Base-by-base conservation (phyloP, 2,113 vertebrate species). In the Eidolon helvum region DNA sequence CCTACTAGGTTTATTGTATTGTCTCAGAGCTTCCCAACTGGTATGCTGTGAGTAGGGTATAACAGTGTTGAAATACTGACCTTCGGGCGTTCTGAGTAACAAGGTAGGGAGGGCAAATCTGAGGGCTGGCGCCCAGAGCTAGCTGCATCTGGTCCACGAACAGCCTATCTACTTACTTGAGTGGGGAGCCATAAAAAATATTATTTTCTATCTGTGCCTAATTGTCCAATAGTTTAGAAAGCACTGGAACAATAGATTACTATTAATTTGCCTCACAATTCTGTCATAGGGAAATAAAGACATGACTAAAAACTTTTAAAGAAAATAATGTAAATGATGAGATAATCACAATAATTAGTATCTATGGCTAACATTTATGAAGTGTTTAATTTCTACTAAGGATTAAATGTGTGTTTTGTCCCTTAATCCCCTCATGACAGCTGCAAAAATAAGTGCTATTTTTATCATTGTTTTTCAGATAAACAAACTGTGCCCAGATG, bases 141-240 rank as follows among this genome's bases (percentile, higher is more conserved):
- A 33, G 18, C 48, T 24, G 3, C 8, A 24, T 82, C 43, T 55
- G 72, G 19, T 6, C 50, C 10, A 5, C 35, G 48, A 79, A 19
- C 10, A 71, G 22, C 6, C 53, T 14, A 7, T 69, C 19, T 12
- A 45, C 53, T 93, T 55, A 43, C 28, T n/a, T 84, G 30, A 83
- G 50, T n/a, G 19, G 35, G 8, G 16, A 68, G 12, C 38, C 53
- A 90, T 35, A 66, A 90, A 84, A 40, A 84, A 3, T n/a, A 65
- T 10, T 35, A 30, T 91, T 88, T 86, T 50, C 35, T 24, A 24
- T n/a, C 5, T 35, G 21, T 40, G 8, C 7, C 68, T 8, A 55
- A 59, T 71, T 72, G n/a, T 83, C 94, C 35, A 90, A 85, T 96
- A 88, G 21, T 24, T 45, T 92, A 55, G 50, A 91, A 93, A 94